Conservation (phyloP, 2,888 invertebrate genomes). For the Neoaliturus tenellus region DNA sequence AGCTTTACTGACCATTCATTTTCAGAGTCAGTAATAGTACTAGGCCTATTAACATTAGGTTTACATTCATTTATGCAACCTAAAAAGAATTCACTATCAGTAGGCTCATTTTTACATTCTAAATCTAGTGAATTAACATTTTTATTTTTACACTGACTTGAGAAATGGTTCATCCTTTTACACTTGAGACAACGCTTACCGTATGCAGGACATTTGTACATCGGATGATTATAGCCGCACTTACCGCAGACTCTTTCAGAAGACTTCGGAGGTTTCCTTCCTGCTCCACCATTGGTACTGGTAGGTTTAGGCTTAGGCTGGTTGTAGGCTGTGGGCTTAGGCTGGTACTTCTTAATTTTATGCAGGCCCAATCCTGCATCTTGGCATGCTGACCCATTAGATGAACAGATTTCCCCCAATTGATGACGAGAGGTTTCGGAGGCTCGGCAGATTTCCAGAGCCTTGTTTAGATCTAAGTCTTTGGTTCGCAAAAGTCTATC, state of each 20-base stretch:
- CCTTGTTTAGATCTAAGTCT: background rate
- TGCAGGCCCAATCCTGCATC: background rate
- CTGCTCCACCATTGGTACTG: background rate
- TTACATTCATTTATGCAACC: background rate
- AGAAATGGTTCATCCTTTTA: conserved; percentile 14
- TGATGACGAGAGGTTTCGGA: conserved; percentile 4
- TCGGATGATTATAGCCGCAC: background rate
- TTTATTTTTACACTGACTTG: background rate
- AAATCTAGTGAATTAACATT: background rate
- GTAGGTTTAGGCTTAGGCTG: background rate
- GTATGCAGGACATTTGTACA: background rate
- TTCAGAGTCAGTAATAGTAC: background rate
- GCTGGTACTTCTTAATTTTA: background rate
- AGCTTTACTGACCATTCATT: background rate
- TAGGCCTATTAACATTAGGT: too few relatives aligned
- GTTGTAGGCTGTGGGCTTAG: background rate
- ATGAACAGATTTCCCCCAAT: background rate
- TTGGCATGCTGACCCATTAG: too few relatives aligned
- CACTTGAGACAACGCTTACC: background rate
- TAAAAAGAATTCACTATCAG: background rate
- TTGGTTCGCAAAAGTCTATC: background rate
- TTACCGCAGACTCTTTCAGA: background rate
- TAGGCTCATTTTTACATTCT: too few relatives aligned
- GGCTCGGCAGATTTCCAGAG: background rate
- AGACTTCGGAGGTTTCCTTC: too few relatives aligned